Base-by-base conservation (phyloP, 1,140 invertebrate genomes). In the Papilio polyxenes region DNA sequence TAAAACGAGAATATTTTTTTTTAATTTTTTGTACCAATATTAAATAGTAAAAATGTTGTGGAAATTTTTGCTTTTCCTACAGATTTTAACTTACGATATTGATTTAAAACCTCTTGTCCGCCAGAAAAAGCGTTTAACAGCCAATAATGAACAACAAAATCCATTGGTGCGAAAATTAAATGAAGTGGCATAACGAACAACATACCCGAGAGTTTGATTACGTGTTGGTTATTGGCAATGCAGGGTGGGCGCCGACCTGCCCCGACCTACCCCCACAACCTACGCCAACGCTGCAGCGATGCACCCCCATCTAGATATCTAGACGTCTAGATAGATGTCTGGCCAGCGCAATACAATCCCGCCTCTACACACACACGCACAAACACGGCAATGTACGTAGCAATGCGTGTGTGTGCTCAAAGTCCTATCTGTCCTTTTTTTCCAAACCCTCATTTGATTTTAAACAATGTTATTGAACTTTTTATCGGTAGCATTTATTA, bases 211-310 rank as follows among this genome's bases (percentile, higher is more conserved):
- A 84, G 82, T 87, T 90, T 89, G 86, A 90, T 90, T 89, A 89
- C 86, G 89, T 87, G 88, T 83, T 83, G 85, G 85, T 82, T 83
- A 85, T 85, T 86, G 84, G 79, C 82, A 84, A 84, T 85, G 84
- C 83, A 83, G 86, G 84, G 85, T 83, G 86, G 87, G 84, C 79
- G 84, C 72, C 65, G 65, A 69, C 65, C 65, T 69, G 23, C n/a
- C 82, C 84, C 91, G 91, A 92, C 90, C 89, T 90, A 87, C 87
- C 89, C 90, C 85, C 91, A 86, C 89, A 89, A 93, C 92, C 92
- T 93, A 92, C 87, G 87, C 86, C 89, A 94, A 94, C 90, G 77
- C 80, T 90, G 89, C 89, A 87, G 56, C 85, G 88, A 90, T 91
- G 89, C 91, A 91, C 88, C 89, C 86, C 88, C 83, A 86, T 87